Evolutionary conservation across 2,888 invertebrate species (phyloP), one percentile per base, ranked within the genome.

Genomic region (Ametastegia equiseti): DNA sequence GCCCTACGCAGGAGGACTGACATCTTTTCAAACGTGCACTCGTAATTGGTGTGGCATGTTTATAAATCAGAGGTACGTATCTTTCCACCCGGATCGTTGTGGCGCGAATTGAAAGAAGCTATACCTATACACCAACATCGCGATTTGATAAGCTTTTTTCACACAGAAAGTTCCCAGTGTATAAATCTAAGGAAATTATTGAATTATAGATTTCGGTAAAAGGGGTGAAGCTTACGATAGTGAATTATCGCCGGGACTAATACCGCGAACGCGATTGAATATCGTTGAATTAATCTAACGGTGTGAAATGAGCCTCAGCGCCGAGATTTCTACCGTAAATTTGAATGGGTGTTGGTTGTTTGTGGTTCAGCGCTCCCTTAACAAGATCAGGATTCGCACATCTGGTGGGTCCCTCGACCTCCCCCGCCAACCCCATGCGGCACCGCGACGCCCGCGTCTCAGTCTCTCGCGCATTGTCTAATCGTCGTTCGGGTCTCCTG

Each of bases 341-440:
- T 90, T 89, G 88, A 91, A 91, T 90, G 90, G 90, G 87, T 86
- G 87, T 86, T 86, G 88, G 88, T 87, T 88, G 86, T 90, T 91
- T 85, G 90, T 89, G 90, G 89, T 90, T 90, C 90, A 85, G 86
- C 90, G 91, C 89, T 88, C 86, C 90, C 88, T 88, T 90, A 91
- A 91, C 91, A 89, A 91, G 91, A 91, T 91, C 90, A 90, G 88
- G 86, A 82, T 83, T 85, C 82, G 87, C 90, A 89, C 90, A 90
- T 90, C 90, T 90, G 90, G 81, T 89, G 84, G 86, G 84, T 83
- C 83, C 69, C 84, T 80, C 73, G 78, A 80, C 75, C 83, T 78
- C 57, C 79, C 81, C 81, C 80, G 33, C 82, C 15, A 71, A 60
- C 75, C 75, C 63, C 80, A 19, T 73, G n/a, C n/a, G 78, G 60